phyloP scores from a whole-genome alignment of 1,140 invertebrate genomes.

The Heliothis subflexa region DNA sequence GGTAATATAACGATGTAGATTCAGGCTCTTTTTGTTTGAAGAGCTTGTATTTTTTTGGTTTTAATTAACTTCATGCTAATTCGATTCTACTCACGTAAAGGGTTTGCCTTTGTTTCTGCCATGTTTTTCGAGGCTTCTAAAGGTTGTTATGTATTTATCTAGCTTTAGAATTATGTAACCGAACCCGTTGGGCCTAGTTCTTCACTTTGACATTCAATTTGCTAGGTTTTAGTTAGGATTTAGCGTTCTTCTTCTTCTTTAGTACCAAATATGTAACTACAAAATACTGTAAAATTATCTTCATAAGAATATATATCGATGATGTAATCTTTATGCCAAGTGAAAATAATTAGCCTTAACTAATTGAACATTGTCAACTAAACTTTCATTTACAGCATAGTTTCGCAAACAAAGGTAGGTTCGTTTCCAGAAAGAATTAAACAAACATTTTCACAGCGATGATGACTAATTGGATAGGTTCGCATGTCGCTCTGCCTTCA shows the following conservation, averaged over 20 bases:
- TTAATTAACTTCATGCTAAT: constrained; percentile 38
- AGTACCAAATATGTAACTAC: no score
- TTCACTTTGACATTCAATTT: no score
- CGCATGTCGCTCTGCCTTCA: constrained; percentile 42
- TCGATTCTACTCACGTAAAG: constrained; percentile 30
- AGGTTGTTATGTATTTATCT: neutral
- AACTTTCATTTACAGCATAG: neutral
- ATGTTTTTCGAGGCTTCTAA: neutral
- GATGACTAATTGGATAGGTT: constrained; percentile 49
- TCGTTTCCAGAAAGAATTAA: constrained; percentile 9
- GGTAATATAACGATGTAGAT: constrained; percentile 11
- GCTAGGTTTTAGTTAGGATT: no score
- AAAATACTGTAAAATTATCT: no score
- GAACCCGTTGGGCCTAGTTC: no score
- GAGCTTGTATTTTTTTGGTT: constrained; percentile 11
- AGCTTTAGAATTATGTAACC: no score
- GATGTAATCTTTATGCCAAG: no score
- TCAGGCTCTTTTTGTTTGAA: constrained; percentile 9
- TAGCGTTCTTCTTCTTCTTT: no score
- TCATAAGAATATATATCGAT: no score
- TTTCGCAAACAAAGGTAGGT: neutral
- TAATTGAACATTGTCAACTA: neutral
- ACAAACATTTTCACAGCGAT: constrained; percentile 42
- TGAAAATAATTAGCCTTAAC: neutral
- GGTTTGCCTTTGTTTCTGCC: constrained; percentile 8